Evolutionary conservation across 1,140 invertebrate species (phyloP), one percentile per base, ranked within the genome.

Genomic region (Conus ventricosus): DNA sequence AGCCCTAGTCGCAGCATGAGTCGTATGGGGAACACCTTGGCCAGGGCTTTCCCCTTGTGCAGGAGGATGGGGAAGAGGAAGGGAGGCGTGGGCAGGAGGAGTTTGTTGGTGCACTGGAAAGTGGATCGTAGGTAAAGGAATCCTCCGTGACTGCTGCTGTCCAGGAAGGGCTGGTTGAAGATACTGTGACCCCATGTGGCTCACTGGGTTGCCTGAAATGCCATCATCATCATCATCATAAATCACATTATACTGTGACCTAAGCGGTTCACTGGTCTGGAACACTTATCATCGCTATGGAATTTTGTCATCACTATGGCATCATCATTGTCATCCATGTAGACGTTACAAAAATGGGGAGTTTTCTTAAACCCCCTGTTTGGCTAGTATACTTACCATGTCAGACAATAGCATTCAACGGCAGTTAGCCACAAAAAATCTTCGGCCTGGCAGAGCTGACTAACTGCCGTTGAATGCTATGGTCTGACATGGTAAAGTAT

Each of bases 21-120:
- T 25, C 97, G 95, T 15, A 98, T 95, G 23, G 97, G 97, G 93
- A 98, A 97, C 54, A 98, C 96, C 95, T 97, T 97, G 1, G 97
- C 97, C 97, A 1, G 97, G 97, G 39, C 97, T 97, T 95, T 98
- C 98, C 96, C 97, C 96, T 97, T 97, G 92, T 98, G 97, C 76
- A 98, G 96, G 57, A 98, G 96, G 89, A 98, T 96, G 4, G 96
- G 98, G 90, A 98, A 96, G 27, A 98, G 94, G 94, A 97, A 98
- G 0, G 98, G 97, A 85, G 97, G 96, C 25, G 96, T 95, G 1
- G 98, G 98, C 84, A 97, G 94, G 5, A 90, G 95, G 4, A 98
- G 95, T 92, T 97, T 97, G 90, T 97, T 97, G 81, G 98, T 95
- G 95, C 97, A 98, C 91, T 98, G 98, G 94, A 98, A 97, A 23